These are phyloP conservation scores for Drosophila murphyi DNA, from an alignment of 1,140 invertebrate species.

Conservation along the genomic window DNA sequence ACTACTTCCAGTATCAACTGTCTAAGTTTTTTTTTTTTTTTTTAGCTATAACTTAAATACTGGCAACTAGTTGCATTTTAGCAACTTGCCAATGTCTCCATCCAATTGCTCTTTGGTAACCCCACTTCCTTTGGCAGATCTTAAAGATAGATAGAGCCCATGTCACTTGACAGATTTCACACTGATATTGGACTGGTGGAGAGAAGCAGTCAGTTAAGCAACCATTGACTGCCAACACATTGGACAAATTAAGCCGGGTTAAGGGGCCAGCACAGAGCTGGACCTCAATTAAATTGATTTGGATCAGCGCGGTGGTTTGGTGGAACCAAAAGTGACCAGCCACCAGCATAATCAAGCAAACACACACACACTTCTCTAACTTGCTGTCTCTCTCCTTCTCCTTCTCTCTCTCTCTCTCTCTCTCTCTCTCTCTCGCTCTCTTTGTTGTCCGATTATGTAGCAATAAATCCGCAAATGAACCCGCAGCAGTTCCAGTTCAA, in stretches of 20 bases:
- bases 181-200: conserved; percentile 45
- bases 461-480: conserved; percentile 77
- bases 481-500: conserved; percentile 54
- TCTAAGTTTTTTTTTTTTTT: not conserved
- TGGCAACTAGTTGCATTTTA: not conserved
- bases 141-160: conserved; percentile 15
- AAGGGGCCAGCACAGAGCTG: conserved; percentile 32
- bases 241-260: conserved; percentile 66
- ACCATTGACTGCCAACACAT: conserved; percentile 46
- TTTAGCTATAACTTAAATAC: too few species aligned
- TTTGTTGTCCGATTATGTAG: conserved; percentile 46
- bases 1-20: too few species aligned
- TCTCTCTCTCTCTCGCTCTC: conserved; percentile 11
- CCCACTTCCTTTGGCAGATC: conserved; percentile 40
- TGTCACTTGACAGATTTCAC: conserved; percentile 61
- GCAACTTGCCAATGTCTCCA: not conserved
- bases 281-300: conserved; percentile 82
- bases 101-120: conserved; percentile 46
- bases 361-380: not conserved
- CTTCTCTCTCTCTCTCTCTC: not conserved
- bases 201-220: not conserved
- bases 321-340: conserved; percentile 17
- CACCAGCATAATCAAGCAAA: conserved; percentile 44
- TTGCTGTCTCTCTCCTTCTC: not conserved
- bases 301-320: conserved; percentile 56